Percentiles rank a stretch among this genome's conserved stretches.
Evolutionary conservation across 1,140 invertebrate species (phyloP).

Genomic region (Lethrus apterus): DNA sequence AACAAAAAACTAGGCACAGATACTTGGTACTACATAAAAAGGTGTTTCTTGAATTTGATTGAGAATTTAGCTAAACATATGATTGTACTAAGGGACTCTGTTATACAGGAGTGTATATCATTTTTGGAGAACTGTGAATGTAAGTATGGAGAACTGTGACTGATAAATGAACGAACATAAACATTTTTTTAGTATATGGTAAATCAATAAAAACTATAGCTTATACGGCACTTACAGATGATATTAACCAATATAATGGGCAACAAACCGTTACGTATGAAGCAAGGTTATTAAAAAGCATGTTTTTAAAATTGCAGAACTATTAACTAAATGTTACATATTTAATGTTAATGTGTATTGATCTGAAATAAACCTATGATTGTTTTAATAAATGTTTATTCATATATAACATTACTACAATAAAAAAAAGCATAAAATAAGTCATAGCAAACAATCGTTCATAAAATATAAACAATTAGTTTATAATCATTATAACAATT

Average conservation of each 20-base stretch:
- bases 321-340: too few species aligned
- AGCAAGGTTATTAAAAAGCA: slow-evolving; percentile 74
- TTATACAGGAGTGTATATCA: slow-evolving; percentile 82
- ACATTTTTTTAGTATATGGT: slow-evolving; percentile 65
- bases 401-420: too few species aligned
- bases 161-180: neutral
- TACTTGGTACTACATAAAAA: slow-evolving; percentile 96
- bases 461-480: too few species aligned
- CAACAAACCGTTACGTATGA: slow-evolving; percentile 93
- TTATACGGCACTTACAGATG: slow-evolving; percentile 73
- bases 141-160: slow-evolving; percentile 32
- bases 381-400: too few species aligned
- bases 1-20: slow-evolving; percentile 93
- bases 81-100: slow-evolving; percentile 79
- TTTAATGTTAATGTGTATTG: too few species aligned
- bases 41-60: slow-evolving; percentile 87
- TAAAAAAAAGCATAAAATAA: too few species aligned
- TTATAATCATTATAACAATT: too few species aligned
- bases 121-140: slow-evolving; percentile 89
- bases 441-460: too few species aligned
- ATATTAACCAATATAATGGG: slow-evolving; percentile 60
- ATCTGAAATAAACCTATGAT: too few species aligned
- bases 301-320: slow-evolving; percentile 66
- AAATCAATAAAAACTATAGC: slow-evolving; percentile 75
- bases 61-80: slow-evolving; percentile 90